phyloP scores from a whole-genome alignment of 2,888 invertebrate species.

The Ormyrus pomaceus region DNA sequence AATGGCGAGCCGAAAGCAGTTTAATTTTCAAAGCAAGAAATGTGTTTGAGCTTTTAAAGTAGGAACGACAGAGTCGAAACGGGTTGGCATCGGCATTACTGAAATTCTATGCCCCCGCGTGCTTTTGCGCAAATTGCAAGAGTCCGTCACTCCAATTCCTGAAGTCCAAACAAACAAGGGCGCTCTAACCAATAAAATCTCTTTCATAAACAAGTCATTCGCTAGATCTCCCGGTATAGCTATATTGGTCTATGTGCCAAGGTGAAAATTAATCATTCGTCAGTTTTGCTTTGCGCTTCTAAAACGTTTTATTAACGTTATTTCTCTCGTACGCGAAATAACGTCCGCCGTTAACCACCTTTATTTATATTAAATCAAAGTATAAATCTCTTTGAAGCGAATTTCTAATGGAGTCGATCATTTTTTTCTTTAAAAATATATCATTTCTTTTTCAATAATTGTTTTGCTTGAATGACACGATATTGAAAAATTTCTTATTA shows the following conservation, averaged over 20 bases:
- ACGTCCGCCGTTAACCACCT: no score
- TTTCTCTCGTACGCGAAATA: no score
- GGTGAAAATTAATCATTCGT: conserved; percentile 33
- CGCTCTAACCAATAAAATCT: conserved; percentile 46
- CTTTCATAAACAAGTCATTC: conserved; percentile 37
- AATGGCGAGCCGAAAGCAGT: neutral
- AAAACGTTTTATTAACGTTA: neutral
- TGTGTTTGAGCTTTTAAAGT: conserved; percentile 33
- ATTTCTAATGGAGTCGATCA: no score
- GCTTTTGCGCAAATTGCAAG: conserved; percentile 40
- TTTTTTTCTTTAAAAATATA: no score
- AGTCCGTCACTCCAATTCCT: conserved; percentile 41
- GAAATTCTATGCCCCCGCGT: conserved; percentile 30
- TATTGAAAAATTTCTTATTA: no score
- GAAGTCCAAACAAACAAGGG: conserved; percentile 41
- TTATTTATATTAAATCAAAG: no score
- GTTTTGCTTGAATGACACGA: no score
- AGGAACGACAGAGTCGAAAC: conserved; percentile 8
- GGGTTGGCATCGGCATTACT: conserved; percentile 8
- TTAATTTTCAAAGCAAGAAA: conserved; percentile 25
- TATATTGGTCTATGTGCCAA: conserved; percentile 28
- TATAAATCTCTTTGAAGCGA: no score
- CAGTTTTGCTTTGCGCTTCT: neutral
- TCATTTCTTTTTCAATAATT: no score
- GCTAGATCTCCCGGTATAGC: conserved; percentile 1